Evolutionary conservation across 2,797 vertebrate genomes (phyloP), one percentile per base, ranked within the genome.

Genomic region (Mormyrus proboscirostris): DNA sequence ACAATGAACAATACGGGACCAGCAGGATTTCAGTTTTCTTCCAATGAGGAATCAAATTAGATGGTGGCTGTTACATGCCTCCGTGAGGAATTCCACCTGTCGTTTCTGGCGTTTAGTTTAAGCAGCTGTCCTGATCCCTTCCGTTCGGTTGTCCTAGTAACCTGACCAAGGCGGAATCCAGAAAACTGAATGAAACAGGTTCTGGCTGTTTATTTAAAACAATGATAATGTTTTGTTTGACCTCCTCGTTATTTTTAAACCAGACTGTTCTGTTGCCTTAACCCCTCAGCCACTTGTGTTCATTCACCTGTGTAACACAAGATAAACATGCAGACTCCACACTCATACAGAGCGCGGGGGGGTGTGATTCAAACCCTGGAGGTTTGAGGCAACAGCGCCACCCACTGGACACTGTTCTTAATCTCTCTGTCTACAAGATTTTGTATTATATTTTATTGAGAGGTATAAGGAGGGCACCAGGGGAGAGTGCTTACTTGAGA

Each of bases 401-500:
- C 29, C 29, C 65, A 73, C 29, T 38, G 65, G 65, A 1, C 4
- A 25, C 25, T 69, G 10, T 33, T 69, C 10, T 69, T 69, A 29
- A 69, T 69, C 25, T 69, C 62, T 12, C 4, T 69, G 10, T 69
- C 62, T 69, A 12, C 9, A 14, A 69, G 3, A 33, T 10, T 33
- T 69, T 69, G 59, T 5, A 69, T 65, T 10, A 65, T 69, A 69
- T 69, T 12, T 29, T 33, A 69, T 29, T 69, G 25, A 33, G 62
- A 69, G 65, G 29, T 73, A 38, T 73, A 5, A 14, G 29, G 9
- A 2, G 69, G 33, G 1, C 4, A 76, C 10, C 33, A 85, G 22
- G 59, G 57, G 25, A 12, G 14, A 89, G 84, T 14, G 94, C 96
- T 88, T 94, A 99, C 99, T 98, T 98, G 90, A 99, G 96, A 93